These are phyloP conservation scores for Siniperca knerii DNA, from an alignment of 2,113 vertebrate genomes.

Conservation along the genomic window DNA sequence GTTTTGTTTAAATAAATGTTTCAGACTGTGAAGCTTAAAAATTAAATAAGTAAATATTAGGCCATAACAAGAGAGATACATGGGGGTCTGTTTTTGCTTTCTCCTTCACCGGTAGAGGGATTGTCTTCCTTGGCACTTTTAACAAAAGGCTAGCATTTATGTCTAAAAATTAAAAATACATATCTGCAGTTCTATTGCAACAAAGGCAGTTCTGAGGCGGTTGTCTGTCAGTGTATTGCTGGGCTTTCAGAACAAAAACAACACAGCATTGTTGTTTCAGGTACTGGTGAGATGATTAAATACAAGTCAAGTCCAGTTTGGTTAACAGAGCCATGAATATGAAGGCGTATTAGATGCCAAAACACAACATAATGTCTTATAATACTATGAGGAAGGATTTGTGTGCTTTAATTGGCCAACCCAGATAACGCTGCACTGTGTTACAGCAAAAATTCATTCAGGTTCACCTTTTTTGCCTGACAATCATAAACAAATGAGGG, in stretches of 20 bases:
- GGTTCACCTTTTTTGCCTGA: background rate
- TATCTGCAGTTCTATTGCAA: too few species aligned
- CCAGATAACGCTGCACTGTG: background rate
- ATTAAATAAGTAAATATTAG: background rate
- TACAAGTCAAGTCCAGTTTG: background rate
- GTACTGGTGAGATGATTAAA: background rate
- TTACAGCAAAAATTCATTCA: background rate
- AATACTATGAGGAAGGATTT: background rate
- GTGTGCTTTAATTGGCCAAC: background rate
- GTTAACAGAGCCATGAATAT: background rate
- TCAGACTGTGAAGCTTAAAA: constrained; percentile 5
- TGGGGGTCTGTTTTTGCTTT: background rate
- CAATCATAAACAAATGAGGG: background rate
- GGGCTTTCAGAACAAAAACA: background rate
- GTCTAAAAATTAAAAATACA: background rate
- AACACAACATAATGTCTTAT: background rate
- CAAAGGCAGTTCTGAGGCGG: too few species aligned
- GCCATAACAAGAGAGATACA: background rate
- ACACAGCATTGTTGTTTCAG: background rate
- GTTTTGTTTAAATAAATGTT: background rate
- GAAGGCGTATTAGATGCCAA: background rate
- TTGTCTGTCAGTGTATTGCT: background rate
- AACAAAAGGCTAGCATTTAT: constrained; percentile 8
- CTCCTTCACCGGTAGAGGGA: constrained; percentile 12
- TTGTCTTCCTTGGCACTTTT: constrained; percentile 22